A percentile compares a stretch with the other conserved stretches of the same genome.
phyloP scores from a whole-genome alignment of 2,888 invertebrate genomes.

The Monopis laevigella region DNA sequence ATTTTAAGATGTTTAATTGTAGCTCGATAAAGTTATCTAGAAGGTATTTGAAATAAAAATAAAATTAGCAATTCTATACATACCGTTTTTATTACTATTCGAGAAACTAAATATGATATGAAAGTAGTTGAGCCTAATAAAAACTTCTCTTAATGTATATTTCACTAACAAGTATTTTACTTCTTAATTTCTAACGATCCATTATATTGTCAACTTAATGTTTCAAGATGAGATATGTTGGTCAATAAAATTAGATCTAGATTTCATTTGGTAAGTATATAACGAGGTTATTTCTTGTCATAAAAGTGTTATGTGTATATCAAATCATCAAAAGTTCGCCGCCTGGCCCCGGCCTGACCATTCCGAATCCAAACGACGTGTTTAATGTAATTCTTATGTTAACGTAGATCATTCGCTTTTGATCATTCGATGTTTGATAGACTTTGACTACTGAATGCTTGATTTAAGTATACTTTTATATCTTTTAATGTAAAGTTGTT shows the following conservation, averaged over 20 bases:
- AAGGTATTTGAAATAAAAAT: too few species aligned
- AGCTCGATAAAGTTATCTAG: too few species aligned
- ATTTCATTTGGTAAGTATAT: conserved; percentile 6
- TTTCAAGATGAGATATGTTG: not conserved
- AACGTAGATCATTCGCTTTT: not conserved
- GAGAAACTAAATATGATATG: too few species aligned
- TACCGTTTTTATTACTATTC: too few species aligned
- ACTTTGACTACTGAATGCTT: conserved; percentile 10
- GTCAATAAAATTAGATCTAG: conserved; percentile 6
- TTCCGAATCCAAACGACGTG: not conserved
- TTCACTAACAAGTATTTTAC: not conserved
- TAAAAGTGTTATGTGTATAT: conserved; percentile 4
- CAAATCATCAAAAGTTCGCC: not conserved
- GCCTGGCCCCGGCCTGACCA: not conserved
- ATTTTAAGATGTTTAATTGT: too few species aligned
- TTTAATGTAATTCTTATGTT: conserved; percentile 11
- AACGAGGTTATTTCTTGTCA: conserved; percentile 2
- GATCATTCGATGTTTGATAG: not conserved
- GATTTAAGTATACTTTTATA: conserved; percentile 6
- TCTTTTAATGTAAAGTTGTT: conserved; percentile 2
- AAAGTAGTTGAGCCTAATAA: too few species aligned
- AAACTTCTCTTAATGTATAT: not conserved
- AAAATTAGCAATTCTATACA: too few species aligned
- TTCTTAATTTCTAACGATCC: conserved; percentile 3
- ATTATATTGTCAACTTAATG: conserved; percentile 9